phyloP scores from a whole-genome alignment of 1,140 invertebrate species.

The Drosophila parabipectinata region DNA sequence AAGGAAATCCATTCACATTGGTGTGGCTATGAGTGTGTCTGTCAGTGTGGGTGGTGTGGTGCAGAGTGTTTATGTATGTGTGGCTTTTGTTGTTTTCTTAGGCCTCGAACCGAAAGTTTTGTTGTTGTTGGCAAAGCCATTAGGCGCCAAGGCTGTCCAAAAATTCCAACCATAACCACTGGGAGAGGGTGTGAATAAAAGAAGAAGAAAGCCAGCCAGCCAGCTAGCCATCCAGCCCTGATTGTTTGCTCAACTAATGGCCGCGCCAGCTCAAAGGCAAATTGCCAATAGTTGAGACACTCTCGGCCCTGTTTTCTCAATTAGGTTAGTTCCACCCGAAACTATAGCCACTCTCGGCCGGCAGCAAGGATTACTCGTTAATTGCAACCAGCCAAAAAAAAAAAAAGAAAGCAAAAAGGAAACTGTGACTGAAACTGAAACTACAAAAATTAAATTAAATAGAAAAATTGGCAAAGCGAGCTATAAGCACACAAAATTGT shows the following conservation, averaged over 20 bases:
- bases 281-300: slow-evolving; percentile 50
- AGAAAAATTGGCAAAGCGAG: slow-evolving; percentile 12
- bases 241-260: slow-evolving; percentile 79
- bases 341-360: slow-evolving; percentile 29
- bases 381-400: slow-evolving; percentile 28
- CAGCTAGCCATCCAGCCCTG: slow-evolving; percentile 29
- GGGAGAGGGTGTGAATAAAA: slow-evolving; percentile 21
- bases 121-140: slow-evolving; percentile 74
- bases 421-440: slow-evolving; percentile 4
- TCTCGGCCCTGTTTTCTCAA: slow-evolving; percentile 37
- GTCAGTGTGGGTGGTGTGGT: no score
- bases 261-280: slow-evolving; percentile 41
- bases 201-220: slow-evolving; percentile 4
- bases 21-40: neutral
- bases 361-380: slow-evolving; percentile 51
- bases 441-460: slow-evolving; percentile 47
- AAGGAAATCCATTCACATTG: slow-evolving; percentile 34
- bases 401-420: neutral
- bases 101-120: slow-evolving; percentile 55
- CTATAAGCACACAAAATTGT: slow-evolving; percentile 12
- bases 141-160: slow-evolving; percentile 64
- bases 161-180: slow-evolving; percentile 47
- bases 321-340: slow-evolving; percentile 39
- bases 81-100: slow-evolving; percentile 64
- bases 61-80: slow-evolving; percentile 14